Evolutionary conservation across 64 coral and sea anemone species (phyloP).

Genomic region (Acropora yongei): DNA sequence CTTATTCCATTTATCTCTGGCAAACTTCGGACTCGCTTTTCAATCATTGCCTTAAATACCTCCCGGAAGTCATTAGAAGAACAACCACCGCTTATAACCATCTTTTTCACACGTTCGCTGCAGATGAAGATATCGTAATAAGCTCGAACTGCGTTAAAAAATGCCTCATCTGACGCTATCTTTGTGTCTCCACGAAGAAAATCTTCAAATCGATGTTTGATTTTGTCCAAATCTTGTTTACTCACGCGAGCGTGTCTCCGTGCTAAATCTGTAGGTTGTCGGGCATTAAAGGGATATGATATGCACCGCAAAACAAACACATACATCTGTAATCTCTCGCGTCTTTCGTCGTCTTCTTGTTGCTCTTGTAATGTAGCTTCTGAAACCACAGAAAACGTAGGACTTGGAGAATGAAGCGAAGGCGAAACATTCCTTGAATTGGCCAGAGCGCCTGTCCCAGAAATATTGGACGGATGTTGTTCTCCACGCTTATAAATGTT

Average conservation of each 20-base stretch:
- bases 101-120: slow-evolving; percentile 89
- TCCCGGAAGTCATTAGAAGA: slow-evolving; percentile 94
- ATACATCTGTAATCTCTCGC: slow-evolving; percentile 84
- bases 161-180: slow-evolving; percentile 89
- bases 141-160: slow-evolving; percentile 77
- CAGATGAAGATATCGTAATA: slow-evolving; percentile 94
- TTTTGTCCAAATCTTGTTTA: slow-evolving; percentile 72
- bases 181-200: slow-evolving; percentile 84
- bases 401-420: slow-evolving; percentile 54
- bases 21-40: slow-evolving; percentile 86
- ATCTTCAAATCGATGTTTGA: slow-evolving; percentile 83
- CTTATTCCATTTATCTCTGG: slow-evolving; percentile 89
- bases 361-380: slow-evolving; percentile 63
- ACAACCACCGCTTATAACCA: slow-evolving; percentile 88
- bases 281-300: slow-evolving; percentile 91
- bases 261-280: slow-evolving; percentile 94
- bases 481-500: slow-evolving; percentile 27
- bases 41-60: slow-evolving; percentile 94
- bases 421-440: slow-evolving; percentile 6
- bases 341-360: slow-evolving; percentile 84
- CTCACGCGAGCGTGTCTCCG: slow-evolving; percentile 85
- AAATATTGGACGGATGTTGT: not conserved
- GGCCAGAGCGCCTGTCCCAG: not conserved
- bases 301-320: slow-evolving; percentile 95
- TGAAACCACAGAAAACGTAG: slow-evolving; percentile 70